Evolutionary conservation across 1,140 invertebrate genomes (phyloP).

Genomic region (Pygmarrhopalites habei): DNA sequence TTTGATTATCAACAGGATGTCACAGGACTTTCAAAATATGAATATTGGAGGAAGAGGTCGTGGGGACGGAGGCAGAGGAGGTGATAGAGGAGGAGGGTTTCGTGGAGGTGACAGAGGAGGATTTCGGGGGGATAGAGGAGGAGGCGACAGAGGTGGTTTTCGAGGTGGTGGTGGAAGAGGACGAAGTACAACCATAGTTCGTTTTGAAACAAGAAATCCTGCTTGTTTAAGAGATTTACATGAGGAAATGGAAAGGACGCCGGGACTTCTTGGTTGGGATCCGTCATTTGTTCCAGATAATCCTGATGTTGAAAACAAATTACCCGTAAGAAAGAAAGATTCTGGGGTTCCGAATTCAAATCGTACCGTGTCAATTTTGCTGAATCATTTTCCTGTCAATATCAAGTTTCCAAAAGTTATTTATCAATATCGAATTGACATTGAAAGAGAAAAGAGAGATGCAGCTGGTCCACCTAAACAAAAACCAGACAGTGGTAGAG

Average conservation of each 20-base stretch:
- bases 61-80: neutral
- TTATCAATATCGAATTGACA: constrained; percentile 12
- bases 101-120: constrained; percentile 7
- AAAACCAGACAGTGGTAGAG: neutral
- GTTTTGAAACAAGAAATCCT: neutral
- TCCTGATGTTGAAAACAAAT: neutral
- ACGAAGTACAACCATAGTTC: neutral
- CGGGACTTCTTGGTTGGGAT: neutral
- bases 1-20: too few species aligned
- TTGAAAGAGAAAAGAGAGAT: neutral
- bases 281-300: neutral
- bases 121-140: neutral
- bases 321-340: neutral
- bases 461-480: neutral
- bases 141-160: constrained; percentile 11
- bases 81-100: constrained; percentile 3
- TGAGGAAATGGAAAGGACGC: too few species aligned
- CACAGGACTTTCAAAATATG: neutral
- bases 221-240: neutral
- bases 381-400: constrained; percentile 13
- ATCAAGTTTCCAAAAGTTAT: constrained; percentile 8
- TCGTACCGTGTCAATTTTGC: neutral
- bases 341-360: neutral
- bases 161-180: constrained; percentile 3
- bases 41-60: neutral